Evolutionary conservation across 2,888 invertebrate species (phyloP), one percentile per base, ranked within the genome.

Genomic region (Exephanes ischioxanthus): DNA sequence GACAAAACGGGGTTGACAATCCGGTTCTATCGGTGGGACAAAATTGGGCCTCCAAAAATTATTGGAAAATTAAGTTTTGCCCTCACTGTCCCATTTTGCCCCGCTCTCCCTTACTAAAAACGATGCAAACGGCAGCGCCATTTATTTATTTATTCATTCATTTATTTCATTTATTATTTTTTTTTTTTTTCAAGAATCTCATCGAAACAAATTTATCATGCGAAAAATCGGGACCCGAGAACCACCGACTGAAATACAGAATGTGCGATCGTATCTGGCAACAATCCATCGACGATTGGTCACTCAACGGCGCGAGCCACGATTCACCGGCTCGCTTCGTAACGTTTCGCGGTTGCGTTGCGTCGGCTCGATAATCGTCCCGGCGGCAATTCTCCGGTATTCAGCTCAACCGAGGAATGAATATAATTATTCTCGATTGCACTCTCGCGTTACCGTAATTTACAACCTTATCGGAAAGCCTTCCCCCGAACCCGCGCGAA

Each of bases 271-370:
- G 61, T 16, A 16, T 33, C 61, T 61, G n/a, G 14, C 30, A 16
- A 61, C 61, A 33, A 30, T 61, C 26, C 5, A 33, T 26, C 26
- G 26, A 33, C 30, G 22, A 14, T 61, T 30, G 61, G 5, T 22
- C 22, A 7, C 22, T 19, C 26, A 61, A 14, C 2, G 61, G 16
- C 33, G 16, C 16, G 30, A 61, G 61, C 6, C n/a, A 33, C 26
- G 19, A 53, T 53, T 19, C 61, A 33, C 16, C 61, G 53, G 61
- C 33, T 61, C 7, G 26, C 61, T 14, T 33, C 61, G 33, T 33
- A 61, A 61, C n/a, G 30, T 61, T 61, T 30, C 30, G 30, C 61
- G 33, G 61, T 61, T 61, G 30, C 30, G 30, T 61, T 61, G 26
- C n/a, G 14, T 6, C 61, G 61, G 6, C 30, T 4, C 58, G 58